Percentiles rank a stretch among this genome's conserved stretches.
These are phyloP conservation scores for Drymonia ruficornis DNA, from an alignment of 2,888 invertebrate species.

Conservation along the genomic window DNA sequence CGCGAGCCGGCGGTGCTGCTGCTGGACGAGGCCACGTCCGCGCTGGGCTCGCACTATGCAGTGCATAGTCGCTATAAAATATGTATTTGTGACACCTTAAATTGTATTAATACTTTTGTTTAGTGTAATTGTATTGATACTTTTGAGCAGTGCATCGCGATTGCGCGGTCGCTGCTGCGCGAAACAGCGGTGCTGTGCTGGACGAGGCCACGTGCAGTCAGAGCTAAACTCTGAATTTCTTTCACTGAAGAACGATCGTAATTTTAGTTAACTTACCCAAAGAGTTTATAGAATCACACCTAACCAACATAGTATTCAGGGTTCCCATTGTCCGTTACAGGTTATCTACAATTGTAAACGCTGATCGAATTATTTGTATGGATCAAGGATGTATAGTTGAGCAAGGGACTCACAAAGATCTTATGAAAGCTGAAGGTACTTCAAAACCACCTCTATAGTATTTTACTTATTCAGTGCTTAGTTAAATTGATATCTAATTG, in stretches of 20 bases:
- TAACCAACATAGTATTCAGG: neutral
- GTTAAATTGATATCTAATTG: neutral
- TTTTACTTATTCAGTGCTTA: too few species aligned
- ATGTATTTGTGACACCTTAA: too few species aligned
- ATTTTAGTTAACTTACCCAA: too few species aligned
- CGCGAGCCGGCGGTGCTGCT: conserved; percentile 90
- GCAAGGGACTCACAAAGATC: conserved; percentile 89
- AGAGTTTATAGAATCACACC: too few species aligned
- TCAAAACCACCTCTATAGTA: conserved; percentile 25
- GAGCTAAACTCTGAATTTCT: too few species aligned
- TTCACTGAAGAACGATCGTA: too few species aligned
- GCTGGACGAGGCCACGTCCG: conserved; percentile 94
- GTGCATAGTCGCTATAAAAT: too few species aligned
- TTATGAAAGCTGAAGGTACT: conserved; percentile 87
- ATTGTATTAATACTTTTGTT: too few species aligned
- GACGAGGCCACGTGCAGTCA: conserved; percentile 96
- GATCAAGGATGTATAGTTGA: conserved; percentile 90
- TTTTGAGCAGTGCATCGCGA: conserved; percentile 93
- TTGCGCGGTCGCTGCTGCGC: conserved; percentile 91
- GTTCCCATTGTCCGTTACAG: conserved; percentile 45
- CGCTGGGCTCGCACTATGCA: conserved; percentile 90
- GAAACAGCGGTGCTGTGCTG: conserved; percentile 89
- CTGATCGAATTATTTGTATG: conserved; percentile 89
- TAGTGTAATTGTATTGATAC: conserved; percentile 88
- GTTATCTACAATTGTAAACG: conserved; percentile 89